Conservation (phyloP, 2,888 invertebrate species). For the Lepetodrilus schrolli region DNA sequence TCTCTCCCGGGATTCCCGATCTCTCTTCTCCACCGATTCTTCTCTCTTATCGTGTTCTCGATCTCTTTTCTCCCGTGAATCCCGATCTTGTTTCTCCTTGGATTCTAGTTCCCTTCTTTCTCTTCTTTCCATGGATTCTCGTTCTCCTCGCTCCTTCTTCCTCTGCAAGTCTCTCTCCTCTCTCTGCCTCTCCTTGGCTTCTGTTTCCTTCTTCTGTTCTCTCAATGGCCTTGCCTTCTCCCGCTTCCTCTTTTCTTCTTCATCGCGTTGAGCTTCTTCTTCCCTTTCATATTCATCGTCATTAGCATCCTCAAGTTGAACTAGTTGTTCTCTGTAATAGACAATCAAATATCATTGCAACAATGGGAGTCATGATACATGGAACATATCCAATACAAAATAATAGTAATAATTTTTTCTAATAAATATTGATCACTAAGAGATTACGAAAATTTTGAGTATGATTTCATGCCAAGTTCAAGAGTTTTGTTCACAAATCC, state of each 20-base stretch:
- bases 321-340: neutral
- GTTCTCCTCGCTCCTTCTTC: neutral
- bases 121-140: neutral
- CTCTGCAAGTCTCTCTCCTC: neutral
- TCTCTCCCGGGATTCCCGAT: constrained; percentile 18
- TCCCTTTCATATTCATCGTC: constrained; percentile 19
- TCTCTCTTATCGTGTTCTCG: neutral
- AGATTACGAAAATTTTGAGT: too few species aligned
- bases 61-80: neutral
- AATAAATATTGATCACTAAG: too few species aligned
- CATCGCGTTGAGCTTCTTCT: neutral
- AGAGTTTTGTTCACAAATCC: too few species aligned
- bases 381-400: neutral
- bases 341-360: neutral
- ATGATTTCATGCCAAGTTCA: too few species aligned
- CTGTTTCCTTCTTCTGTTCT: constrained; percentile 5
- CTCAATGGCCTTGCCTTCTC: neutral
- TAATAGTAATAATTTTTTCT: neutral
- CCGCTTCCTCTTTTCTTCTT: constrained; percentile 12
- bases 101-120: neutral
- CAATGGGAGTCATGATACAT: neutral
- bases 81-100: neutral
- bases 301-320: neutral
- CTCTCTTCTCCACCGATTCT: constrained; percentile 19
- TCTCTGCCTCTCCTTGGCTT: neutral